Evolutionary conservation across 2,888 invertebrate genomes (phyloP).

Genomic region (Neuroscelio doddi): DNA sequence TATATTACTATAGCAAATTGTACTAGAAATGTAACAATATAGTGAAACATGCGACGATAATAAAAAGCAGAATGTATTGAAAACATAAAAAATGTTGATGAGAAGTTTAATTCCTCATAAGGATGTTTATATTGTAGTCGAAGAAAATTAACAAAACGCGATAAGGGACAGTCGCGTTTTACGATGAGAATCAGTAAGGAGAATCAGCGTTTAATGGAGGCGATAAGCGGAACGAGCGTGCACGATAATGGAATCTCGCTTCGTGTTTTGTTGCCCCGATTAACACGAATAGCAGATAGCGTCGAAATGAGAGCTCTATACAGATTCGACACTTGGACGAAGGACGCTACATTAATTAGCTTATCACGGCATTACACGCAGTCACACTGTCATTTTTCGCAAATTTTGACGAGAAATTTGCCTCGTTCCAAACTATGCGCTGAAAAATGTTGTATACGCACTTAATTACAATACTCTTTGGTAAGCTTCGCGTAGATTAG

Average conservation of each 20-base stretch:
- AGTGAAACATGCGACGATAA: too few relatives aligned
- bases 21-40: too few relatives aligned
- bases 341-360: constrained; percentile 28
- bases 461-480: neutral
- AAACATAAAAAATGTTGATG: too few relatives aligned
- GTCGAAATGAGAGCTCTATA: constrained; percentile 15
- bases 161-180: constrained; percentile 8
- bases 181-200: constrained; percentile 58
- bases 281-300: constrained; percentile 22
- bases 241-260: constrained; percentile 62
- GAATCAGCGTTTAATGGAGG: constrained; percentile 62
- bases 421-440: too few relatives aligned
- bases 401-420: too few relatives aligned
- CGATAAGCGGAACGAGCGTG: constrained; percentile 63
- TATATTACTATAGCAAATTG: too few relatives aligned
- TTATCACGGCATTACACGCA: constrained; percentile 13
- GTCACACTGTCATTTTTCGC: neutral
- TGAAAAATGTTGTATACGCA: too few relatives aligned
- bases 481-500: neutral
- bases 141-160: too few relatives aligned
- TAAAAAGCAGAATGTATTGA: too few relatives aligned
- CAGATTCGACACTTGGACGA: constrained; percentile 11
- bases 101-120: too few relatives aligned
- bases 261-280: constrained; percentile 40
- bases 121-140: too few relatives aligned